Evolutionary conservation across 2,113 vertebrate genomes (phyloP).

Genomic region (human (Homo sapiens)): DNA sequence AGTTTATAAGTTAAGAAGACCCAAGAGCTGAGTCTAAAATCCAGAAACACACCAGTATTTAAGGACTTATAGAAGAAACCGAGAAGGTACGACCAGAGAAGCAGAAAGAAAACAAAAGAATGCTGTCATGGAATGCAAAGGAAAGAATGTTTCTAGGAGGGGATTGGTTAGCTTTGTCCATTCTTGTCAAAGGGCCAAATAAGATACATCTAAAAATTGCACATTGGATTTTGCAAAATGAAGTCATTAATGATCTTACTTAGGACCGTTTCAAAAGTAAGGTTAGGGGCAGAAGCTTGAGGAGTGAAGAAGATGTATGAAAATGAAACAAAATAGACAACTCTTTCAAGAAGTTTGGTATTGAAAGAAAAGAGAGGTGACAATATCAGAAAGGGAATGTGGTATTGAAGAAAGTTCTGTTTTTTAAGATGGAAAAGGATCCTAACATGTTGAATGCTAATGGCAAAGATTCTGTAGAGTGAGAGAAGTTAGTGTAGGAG

Average conservation of each 20-base stretch:
- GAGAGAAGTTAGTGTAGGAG: neutral
- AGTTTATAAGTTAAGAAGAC: neutral
- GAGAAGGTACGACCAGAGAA: neutral
- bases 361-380: neutral
- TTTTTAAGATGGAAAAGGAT: neutral
- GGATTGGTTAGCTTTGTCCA: neutral
- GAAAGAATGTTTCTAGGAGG: neutral
- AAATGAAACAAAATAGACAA: constrained; percentile 34
- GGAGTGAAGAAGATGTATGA: neutral
- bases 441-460: neutral
- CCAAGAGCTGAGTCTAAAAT: neutral
- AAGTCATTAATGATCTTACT: neutral
- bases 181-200: neutral
- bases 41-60: neutral
- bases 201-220: neutral
- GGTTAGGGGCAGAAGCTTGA: neutral
- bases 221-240: constrained; percentile 20
- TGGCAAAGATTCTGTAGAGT: neutral
- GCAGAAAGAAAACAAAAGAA: neutral
- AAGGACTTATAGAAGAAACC: neutral
- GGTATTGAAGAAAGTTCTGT: neutral
- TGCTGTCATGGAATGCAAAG: neutral
- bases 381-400: constrained; percentile 12
- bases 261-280: constrained; percentile 7
- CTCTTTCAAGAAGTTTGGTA: neutral